phyloP scores from a whole-genome alignment of 2,888 invertebrate genomes.

The Brachyptera putata region DNA sequence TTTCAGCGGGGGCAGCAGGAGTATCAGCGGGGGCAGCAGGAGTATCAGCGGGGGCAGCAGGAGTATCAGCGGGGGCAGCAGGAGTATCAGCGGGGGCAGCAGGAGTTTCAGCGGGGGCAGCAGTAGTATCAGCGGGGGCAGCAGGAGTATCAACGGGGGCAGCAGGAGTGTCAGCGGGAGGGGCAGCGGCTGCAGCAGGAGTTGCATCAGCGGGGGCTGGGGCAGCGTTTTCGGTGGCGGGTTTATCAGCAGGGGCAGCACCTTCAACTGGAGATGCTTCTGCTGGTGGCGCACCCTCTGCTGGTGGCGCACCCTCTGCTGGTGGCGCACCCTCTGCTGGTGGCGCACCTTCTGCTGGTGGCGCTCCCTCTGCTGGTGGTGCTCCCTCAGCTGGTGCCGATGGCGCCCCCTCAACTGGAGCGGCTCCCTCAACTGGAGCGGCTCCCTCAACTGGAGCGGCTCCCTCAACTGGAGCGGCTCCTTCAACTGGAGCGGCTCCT shows the following conservation, averaged over 20 bases:
- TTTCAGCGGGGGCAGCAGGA: constrained; percentile 35
- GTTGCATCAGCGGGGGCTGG: constrained; percentile 25
- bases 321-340: constrained; percentile 33
- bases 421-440: constrained; percentile 36
- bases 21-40: constrained; percentile 30
- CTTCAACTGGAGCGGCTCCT: constrained; percentile 37
- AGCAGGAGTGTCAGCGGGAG: constrained; percentile 36
- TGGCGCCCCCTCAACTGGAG: constrained; percentile 41
- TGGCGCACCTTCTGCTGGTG: constrained; percentile 35
- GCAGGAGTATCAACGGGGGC: constrained; percentile 33
- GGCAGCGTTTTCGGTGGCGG: constrained; percentile 27
- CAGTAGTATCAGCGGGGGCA: constrained; percentile 26
- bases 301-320: constrained; percentile 35
- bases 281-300: constrained; percentile 39
- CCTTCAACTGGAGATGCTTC: constrained; percentile 35
- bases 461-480: constrained; percentile 35
- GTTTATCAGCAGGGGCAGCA: constrained; percentile 39
- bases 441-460: constrained; percentile 34
- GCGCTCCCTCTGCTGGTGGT: constrained; percentile 38
- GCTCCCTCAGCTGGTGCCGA: constrained; percentile 36
- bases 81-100: constrained; percentile 39
- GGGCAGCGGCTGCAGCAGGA: constrained; percentile 29
- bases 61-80: constrained; percentile 26
- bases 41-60: constrained; percentile 24
- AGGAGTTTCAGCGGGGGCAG: constrained; percentile 37